Percentiles rank a stretch among this genome's conserved stretches.
Conservation (phyloP, 2,797 vertebrate genomes). For the Perodicticus potto region DNA sequence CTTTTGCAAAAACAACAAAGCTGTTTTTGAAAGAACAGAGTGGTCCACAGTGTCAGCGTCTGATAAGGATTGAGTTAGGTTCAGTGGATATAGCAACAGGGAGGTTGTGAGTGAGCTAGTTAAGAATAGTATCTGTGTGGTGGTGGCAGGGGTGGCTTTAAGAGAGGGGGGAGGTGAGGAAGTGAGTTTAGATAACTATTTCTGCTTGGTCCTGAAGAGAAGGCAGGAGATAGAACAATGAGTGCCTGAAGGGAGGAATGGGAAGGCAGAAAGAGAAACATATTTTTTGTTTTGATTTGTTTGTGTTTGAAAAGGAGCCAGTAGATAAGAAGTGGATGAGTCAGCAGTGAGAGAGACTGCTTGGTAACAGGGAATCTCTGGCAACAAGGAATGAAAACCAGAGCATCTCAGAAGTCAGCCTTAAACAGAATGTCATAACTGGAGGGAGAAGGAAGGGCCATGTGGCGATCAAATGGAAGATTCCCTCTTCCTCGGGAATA, state of each 20-base stretch:
- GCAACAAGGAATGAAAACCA: not conserved
- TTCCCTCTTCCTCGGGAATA: not conserved
- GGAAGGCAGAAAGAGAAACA: not conserved
- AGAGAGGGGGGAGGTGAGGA: not conserved
- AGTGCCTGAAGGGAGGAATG: not conserved
- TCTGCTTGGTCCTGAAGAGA: conserved; percentile 1
- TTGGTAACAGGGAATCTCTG: not conserved
- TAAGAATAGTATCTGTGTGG: not conserved
- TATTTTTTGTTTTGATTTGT: not conserved
- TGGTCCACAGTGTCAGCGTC: not conserved
- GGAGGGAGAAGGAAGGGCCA: not conserved
- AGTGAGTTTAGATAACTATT: conserved; percentile 40
- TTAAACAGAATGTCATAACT: not conserved
- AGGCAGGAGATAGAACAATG: not conserved
- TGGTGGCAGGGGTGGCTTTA: not conserved
- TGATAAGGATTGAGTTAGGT: not conserved
- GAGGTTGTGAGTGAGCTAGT: not conserved
- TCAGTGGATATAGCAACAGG: not conserved
- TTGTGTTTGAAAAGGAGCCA: conserved; percentile 27
- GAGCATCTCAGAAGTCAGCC: not conserved
- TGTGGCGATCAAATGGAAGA: not conserved
- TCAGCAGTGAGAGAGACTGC: not conserved
- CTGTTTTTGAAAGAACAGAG: conserved; percentile 32
- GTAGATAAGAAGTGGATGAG: not conserved
- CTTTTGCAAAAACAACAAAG: conserved; percentile 23